These are phyloP conservation scores for Lonchura striata DNA, from an alignment of 2,113 vertebrate species.

Conservation along the genomic window DNA sequence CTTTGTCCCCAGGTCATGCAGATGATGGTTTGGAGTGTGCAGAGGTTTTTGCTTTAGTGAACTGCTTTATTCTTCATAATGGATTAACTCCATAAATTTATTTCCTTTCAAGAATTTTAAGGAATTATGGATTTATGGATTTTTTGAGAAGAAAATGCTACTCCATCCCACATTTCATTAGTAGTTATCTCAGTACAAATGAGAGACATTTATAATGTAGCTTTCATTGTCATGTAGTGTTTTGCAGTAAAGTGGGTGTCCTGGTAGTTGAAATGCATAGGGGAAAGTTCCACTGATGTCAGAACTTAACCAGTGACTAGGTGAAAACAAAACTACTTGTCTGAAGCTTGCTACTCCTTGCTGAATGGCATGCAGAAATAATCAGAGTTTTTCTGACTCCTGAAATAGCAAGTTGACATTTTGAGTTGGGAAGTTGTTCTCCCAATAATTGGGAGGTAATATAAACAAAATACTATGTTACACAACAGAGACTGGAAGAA, in stretches of 20 bases:
- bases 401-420: background rate
- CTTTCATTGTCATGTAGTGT: background rate
- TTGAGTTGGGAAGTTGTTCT: background rate
- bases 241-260: background rate
- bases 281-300: background rate
- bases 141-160: background rate
- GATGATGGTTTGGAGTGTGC: background rate
- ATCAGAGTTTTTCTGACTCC: background rate
- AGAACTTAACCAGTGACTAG: background rate
- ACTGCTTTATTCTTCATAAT: background rate
- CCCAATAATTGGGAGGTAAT: background rate
- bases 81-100: background rate
- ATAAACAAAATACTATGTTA: background rate
- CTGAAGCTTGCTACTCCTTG: background rate
- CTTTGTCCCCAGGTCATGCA: background rate
- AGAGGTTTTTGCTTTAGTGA: background rate
- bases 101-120: background rate
- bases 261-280: background rate
- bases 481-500: background rate
- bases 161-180: background rate
- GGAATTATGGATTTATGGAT: background rate
- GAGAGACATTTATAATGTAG: accelerated
- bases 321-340: background rate
- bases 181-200: background rate
- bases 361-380: background rate